phyloP scores from a whole-genome alignment of 1,140 invertebrate species.

The Lepidurus couesii region DNA sequence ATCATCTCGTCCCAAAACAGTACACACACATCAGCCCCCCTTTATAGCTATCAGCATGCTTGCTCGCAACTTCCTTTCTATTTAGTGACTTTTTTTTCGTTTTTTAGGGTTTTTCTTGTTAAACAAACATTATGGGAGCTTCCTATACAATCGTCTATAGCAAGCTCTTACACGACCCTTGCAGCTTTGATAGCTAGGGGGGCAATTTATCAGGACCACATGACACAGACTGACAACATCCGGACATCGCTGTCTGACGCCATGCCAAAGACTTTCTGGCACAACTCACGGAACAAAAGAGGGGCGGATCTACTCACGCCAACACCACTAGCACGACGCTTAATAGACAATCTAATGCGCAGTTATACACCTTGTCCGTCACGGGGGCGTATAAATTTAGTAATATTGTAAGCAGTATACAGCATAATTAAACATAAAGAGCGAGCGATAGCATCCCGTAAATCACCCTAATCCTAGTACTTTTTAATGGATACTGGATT shows the following conservation, averaged over 20 bases:
- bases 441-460: not conserved
- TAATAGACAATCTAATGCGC: not conserved
- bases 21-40: not conserved
- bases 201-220: not conserved
- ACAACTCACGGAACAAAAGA: not conserved
- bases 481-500: not conserved
- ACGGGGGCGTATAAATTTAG: not conserved
- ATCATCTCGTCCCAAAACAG: not conserved
- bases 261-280: not conserved
- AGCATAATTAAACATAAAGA: not conserved
- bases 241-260: not conserved
- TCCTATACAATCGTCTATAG: not conserved
- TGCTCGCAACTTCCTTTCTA: not conserved
- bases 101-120: not conserved
- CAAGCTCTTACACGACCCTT: not conserved
- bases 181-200: constrained; percentile 7
- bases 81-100: not conserved
- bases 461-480: not conserved
- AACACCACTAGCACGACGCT: not conserved
- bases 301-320: not conserved
- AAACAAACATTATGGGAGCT: not conserved
- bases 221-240: not conserved
- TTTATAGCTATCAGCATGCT: not conserved
- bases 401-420: not conserved
- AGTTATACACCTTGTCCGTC: not conserved